A percentile compares a stretch with the other conserved stretches of the same genome.
phyloP scores from a whole-genome alignment of 2,113 vertebrate species.

The Hypanus sabinus region DNA sequence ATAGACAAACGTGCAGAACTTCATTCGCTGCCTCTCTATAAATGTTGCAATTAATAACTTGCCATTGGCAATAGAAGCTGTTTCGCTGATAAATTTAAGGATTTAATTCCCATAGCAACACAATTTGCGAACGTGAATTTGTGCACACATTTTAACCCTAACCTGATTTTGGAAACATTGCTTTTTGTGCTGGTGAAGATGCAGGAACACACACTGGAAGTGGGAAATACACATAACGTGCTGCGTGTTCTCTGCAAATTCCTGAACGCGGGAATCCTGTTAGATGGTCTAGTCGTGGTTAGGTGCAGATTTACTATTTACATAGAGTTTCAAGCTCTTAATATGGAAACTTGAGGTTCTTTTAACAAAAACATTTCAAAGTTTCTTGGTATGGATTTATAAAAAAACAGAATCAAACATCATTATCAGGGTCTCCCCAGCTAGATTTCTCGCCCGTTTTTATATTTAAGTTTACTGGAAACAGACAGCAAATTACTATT shows the following conservation, averaged over 20 bases:
- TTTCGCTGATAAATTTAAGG: background rate
- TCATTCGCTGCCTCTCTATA: too few relatives aligned
- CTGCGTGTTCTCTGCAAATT: too few relatives aligned
- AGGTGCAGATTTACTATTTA: background rate
- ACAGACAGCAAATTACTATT: too few relatives aligned
- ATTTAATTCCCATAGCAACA: slow-evolving; percentile 12
- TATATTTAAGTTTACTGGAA: too few relatives aligned
- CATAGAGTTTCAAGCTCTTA: background rate
- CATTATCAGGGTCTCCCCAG: background rate
- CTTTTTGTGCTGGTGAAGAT: background rate
- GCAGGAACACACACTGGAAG: background rate
- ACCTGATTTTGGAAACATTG: background rate
- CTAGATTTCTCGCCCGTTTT: background rate
- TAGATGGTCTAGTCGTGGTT: background rate
- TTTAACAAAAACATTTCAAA: background rate
- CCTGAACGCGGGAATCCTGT: too few relatives aligned
- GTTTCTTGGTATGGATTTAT: too few relatives aligned
- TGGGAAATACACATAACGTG: too few relatives aligned
- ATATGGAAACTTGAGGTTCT: background rate
- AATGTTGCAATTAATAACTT: background rate
- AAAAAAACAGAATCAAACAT: background rate
- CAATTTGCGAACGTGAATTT: slow-evolving; percentile 39
- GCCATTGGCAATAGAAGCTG: background rate
- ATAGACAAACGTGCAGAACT: background rate
- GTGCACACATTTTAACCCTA: slow-evolving; percentile 20